A percentile compares a stretch with the other conserved stretches of the same genome.
Evolutionary conservation across 2,113 vertebrate species (phyloP).

Genomic region (Sphaerodactylus townsendi): DNA sequence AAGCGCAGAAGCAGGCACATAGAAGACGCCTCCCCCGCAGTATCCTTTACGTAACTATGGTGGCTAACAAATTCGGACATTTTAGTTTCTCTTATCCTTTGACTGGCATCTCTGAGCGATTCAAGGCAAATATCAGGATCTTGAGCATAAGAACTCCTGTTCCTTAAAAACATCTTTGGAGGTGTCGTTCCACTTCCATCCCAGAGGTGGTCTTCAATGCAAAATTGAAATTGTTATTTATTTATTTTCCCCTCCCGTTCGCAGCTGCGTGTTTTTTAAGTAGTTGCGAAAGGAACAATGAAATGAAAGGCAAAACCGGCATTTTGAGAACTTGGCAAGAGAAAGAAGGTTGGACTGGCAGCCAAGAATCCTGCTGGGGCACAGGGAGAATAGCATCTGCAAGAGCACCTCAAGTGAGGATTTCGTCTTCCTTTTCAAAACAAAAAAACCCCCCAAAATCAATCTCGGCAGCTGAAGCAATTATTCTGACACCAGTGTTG

Average conservation of each 20-base stretch:
- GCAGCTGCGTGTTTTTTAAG: conserved; percentile 68
- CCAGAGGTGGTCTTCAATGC: conserved; percentile 44
- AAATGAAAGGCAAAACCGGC: conserved; percentile 76
- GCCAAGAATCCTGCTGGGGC: conserved; percentile 89
- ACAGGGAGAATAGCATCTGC: conserved; percentile 72
- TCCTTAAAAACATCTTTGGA: conserved; percentile 47
- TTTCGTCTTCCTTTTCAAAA: conserved; percentile 33
- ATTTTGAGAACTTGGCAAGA: conserved; percentile 81
- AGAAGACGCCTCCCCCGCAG: neutral
- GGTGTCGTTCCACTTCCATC: conserved; percentile 63
- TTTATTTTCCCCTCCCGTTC: conserved; percentile 46
- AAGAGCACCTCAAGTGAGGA: conserved; percentile 55
- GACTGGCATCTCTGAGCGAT: neutral
- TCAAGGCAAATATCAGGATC: neutral
- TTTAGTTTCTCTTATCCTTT: conserved; percentile 9
- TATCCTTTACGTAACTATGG: neutral
- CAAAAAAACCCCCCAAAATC: conserved; percentile 16
- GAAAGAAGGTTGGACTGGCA: conserved; percentile 81
- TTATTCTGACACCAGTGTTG: conserved; percentile 63
- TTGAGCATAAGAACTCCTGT: neutral
- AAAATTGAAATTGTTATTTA: conserved; percentile 66
- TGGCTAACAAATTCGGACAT: neutral
- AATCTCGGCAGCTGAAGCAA: conserved; percentile 56
- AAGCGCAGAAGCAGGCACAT: neutral
- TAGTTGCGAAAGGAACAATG: conserved; percentile 72